A percentile compares a stretch with the other conserved stretches of the same genome.
phyloP scores from a whole-genome alignment of 2,113 vertebrate species.

The Stigmatopora nigra region DNA sequence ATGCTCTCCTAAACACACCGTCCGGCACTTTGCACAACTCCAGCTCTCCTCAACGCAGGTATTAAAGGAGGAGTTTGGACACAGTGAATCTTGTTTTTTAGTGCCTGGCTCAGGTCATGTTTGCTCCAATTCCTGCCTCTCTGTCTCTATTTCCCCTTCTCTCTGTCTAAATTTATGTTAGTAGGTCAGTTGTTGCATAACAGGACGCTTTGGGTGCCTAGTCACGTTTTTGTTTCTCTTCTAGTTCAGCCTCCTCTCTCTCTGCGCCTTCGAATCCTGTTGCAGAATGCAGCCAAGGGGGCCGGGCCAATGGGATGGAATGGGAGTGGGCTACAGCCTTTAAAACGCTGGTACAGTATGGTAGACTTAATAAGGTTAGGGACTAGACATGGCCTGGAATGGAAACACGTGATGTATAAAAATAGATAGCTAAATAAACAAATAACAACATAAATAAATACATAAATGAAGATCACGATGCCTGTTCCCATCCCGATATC shows the following conservation, averaged over 20 bases:
- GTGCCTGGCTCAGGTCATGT: slow-evolving; percentile 60
- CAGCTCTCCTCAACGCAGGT: slow-evolving; percentile 37
- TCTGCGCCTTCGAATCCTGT: slow-evolving; percentile 45
- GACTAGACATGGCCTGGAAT: neutral
- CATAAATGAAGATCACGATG: neutral
- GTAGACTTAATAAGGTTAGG: slow-evolving; percentile 48
- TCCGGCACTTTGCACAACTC: slow-evolving; percentile 19
- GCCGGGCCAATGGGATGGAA: slow-evolving; percentile 1
- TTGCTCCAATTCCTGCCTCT: slow-evolving; percentile 53
- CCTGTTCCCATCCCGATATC: neutral
- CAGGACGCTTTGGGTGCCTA: slow-evolving; percentile 71
- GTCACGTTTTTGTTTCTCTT: slow-evolving; percentile 72
- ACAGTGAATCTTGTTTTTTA: slow-evolving; percentile 51
- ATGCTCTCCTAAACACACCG: slow-evolving; percentile 4
- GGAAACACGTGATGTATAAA: no score
- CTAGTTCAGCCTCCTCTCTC: slow-evolving; percentile 41
- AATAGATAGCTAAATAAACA: no score
- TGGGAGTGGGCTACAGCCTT: slow-evolving; percentile 45
- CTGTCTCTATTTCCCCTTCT: slow-evolving; percentile 48
- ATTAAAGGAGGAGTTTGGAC: slow-evolving; percentile 29
- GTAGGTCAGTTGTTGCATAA: slow-evolving; percentile 81
- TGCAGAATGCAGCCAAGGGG: slow-evolving; percentile 29
- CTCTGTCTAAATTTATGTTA: slow-evolving; percentile 74
- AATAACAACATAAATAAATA: no score
- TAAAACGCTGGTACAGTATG: slow-evolving; percentile 29